Conservation (phyloP, 2,888 invertebrate genomes). For the Leucophenga montana region DNA sequence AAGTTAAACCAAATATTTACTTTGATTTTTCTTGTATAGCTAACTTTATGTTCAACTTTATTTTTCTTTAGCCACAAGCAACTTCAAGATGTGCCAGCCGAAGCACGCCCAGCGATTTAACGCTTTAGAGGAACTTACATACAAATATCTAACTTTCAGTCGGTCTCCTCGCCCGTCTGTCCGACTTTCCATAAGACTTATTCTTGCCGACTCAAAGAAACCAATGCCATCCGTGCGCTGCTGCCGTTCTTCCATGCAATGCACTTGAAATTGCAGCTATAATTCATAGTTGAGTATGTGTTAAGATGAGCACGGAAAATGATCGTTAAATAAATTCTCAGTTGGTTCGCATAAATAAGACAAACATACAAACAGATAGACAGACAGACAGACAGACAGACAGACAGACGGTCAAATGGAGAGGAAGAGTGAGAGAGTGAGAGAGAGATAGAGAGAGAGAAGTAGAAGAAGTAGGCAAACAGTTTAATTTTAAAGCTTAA, state of each 20-base stretch:
- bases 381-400: background rate
- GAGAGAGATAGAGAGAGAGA: too few species aligned
- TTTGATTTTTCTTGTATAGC: too few species aligned
- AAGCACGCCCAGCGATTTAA: conserved; percentile 23
- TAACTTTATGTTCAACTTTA: too few species aligned
- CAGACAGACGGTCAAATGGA: background rate
- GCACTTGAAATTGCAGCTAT: conserved; percentile 45
- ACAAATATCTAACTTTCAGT: background rate
- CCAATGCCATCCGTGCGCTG: background rate
- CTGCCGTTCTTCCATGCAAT: conserved; percentile 17
- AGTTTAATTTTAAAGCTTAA: too few species aligned
- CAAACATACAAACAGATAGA: background rate
- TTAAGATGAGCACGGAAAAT: conserved; percentile 51
- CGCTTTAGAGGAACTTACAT: conserved; percentile 19
- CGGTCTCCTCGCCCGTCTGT: background rate
- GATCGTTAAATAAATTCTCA: conserved; percentile 49
- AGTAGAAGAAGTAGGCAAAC: background rate
- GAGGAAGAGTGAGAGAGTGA: too few species aligned
- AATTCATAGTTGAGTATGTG: conserved; percentile 57
- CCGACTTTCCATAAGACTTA: conserved; percentile 10
- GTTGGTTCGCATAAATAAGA: conserved; percentile 47
- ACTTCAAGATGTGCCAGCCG: too few species aligned
- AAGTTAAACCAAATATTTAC: too few species aligned
- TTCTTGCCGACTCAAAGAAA: background rate
- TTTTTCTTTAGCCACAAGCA: too few species aligned